Conservation (phyloP, 2,797 vertebrate genomes). For the Sciaenops ocellatus region DNA sequence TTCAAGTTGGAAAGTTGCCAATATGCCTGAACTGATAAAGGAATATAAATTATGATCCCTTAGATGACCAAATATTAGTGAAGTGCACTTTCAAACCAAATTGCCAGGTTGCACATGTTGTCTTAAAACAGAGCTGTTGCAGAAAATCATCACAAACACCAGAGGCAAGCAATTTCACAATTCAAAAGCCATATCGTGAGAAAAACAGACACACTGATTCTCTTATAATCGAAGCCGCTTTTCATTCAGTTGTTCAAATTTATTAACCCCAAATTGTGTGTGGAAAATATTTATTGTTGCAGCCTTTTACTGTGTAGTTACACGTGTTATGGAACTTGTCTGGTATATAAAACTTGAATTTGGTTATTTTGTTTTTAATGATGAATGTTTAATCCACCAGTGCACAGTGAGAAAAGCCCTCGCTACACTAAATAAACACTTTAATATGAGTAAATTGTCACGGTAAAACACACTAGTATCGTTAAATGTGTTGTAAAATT, state of each 20-base stretch:
- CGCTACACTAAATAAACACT: constrained; percentile 25
- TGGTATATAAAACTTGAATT: constrained; percentile 35
- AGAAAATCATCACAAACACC: constrained; percentile 18
- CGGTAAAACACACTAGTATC: constrained; percentile 8
- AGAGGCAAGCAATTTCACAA: background rate
- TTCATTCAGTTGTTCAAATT: constrained; percentile 1
- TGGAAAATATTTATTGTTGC: constrained; percentile 9
- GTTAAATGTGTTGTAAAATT: constrained; percentile 38
- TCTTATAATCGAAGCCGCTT: background rate
- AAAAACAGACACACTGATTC: background rate
- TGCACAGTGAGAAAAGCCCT: constrained; percentile 5
- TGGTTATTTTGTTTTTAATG: constrained; percentile 22
- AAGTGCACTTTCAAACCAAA: constrained; percentile 72
- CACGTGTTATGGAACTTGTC: background rate
- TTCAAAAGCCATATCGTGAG: constrained; percentile 36
- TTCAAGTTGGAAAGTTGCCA: constrained; percentile 19
- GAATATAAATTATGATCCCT: constrained; percentile 31
- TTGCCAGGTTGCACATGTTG: constrained; percentile 45
- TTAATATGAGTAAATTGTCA: constrained; percentile 25
- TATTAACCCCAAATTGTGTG: background rate
- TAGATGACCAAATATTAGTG: constrained; percentile 67
- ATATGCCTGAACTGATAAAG: constrained; percentile 3
- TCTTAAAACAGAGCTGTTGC: constrained; percentile 59
- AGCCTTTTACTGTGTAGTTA: constrained; percentile 17
- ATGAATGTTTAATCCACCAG: constrained; percentile 33